Conservation (phyloP, 2,888 invertebrate species). For the Mycalesis mineus region DNA sequence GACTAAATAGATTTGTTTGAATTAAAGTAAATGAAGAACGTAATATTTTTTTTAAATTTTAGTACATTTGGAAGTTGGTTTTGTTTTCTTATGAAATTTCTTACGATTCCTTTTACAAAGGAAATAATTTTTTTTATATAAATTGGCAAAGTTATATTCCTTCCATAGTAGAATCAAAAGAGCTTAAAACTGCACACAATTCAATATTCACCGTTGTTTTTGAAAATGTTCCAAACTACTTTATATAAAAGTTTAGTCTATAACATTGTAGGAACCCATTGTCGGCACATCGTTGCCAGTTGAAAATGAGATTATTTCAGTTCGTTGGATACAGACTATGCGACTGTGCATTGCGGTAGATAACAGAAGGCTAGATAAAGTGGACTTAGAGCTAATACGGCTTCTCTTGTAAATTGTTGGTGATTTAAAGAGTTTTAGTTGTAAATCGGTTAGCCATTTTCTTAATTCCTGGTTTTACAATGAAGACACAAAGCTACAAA, state of each 20-base stretch:
- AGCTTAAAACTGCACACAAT: background rate
- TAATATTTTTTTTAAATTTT: too few relatives aligned
- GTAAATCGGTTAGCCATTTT: background rate
- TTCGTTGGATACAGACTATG: slow-evolving; percentile 3
- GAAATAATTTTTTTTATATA: too few relatives aligned
- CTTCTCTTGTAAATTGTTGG: background rate
- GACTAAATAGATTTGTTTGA: too few relatives aligned
- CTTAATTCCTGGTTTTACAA: too few relatives aligned
- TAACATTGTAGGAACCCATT: slow-evolving; percentile 1
- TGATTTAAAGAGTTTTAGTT: background rate
- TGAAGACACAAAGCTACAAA: too few relatives aligned
- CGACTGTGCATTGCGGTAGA: background rate
- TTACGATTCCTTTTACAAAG: too few relatives aligned
- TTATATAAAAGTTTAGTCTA: background rate
- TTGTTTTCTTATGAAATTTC: too few relatives aligned
- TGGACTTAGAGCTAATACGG: slow-evolving; percentile 4
- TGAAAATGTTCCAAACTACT: background rate
- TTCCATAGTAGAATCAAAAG: background rate
- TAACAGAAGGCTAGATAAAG: slow-evolving; percentile 6
- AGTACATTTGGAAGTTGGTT: too few relatives aligned
- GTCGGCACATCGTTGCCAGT: slow-evolving; percentile 7
- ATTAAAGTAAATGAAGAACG: too few relatives aligned
- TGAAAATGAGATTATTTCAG: slow-evolving; percentile 5
- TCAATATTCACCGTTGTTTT: background rate
- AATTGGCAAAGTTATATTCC: too few relatives aligned